These are phyloP conservation scores for Caranx melampygus DNA, from an alignment of 2,113 vertebrate species.

Conservation along the genomic window DNA sequence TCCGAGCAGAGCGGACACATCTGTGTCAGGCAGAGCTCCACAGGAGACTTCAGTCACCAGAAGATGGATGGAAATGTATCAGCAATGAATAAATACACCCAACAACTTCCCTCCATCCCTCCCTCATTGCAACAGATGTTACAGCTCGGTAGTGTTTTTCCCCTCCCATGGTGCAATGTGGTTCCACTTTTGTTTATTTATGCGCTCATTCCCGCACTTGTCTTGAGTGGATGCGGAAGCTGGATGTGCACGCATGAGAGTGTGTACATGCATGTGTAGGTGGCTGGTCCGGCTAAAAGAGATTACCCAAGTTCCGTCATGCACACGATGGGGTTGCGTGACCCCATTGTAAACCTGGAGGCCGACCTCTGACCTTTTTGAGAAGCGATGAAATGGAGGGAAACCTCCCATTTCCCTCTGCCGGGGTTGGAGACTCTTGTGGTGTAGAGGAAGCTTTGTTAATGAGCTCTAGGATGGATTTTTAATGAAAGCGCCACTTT, in stretches of 20 bases:
- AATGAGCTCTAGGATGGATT: constrained; percentile 64
- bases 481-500: constrained; percentile 60
- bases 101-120: constrained; percentile 52
- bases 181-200: constrained; percentile 78
- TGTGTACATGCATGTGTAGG: constrained; percentile 22
- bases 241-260: constrained; percentile 30
- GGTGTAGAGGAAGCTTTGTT: constrained; percentile 47
- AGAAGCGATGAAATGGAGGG: constrained; percentile 75
- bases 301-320: constrained; percentile 67
- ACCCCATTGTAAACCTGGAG: constrained; percentile 78
- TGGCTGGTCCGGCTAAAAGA: constrained; percentile 46
- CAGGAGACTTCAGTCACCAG: constrained; percentile 50
- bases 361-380: constrained; percentile 72
- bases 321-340: constrained; percentile 61
- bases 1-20: constrained; percentile 58
- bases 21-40: constrained; percentile 55
- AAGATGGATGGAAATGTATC: constrained; percentile 72
- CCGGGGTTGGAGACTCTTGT: constrained; percentile 36
- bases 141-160: constrained; percentile 23
- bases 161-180: constrained; percentile 66
- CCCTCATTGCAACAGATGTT: constrained; percentile 72
- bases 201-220: constrained; percentile 46
- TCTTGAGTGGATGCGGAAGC: constrained; percentile 70
- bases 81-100: constrained; percentile 70
- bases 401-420: constrained; percentile 71